These are phyloP conservation scores for Drosophila fuyamai DNA, from an alignment of 1,140 invertebrate genomes.

Conservation along the genomic window DNA sequence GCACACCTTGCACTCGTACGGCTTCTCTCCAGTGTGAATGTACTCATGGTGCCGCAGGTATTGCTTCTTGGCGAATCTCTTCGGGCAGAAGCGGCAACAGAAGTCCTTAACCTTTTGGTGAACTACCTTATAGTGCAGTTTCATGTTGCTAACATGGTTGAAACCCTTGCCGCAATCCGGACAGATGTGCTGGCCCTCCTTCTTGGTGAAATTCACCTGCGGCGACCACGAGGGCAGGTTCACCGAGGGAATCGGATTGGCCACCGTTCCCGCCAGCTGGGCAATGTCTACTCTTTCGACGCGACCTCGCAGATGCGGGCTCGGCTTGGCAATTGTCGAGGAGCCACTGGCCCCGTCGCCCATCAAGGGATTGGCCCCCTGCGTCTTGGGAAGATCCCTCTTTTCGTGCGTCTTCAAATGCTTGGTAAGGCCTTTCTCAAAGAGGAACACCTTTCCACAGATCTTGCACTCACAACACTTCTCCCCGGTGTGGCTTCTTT, in stretches of 20 bases:
- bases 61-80: constrained; percentile 80
- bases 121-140: constrained; percentile 78
- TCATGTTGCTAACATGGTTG: constrained; percentile 78
- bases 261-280: constrained; percentile 75
- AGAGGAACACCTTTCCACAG: constrained; percentile 76
- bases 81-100: constrained; percentile 79
- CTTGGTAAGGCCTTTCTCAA: constrained; percentile 72
- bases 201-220: constrained; percentile 80
- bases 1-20: constrained; percentile 75
- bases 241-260: constrained; percentile 77
- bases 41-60: constrained; percentile 83
- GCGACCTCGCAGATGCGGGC: constrained; percentile 50
- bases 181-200: constrained; percentile 79
- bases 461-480: constrained; percentile 82
- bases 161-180: constrained; percentile 79
- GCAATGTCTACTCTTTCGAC: constrained; percentile 78
- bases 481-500: constrained; percentile 85
- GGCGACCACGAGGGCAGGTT: constrained; percentile 79
- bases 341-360: constrained; percentile 31
- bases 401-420: constrained; percentile 80
- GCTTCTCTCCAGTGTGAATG: constrained; percentile 85
- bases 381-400: constrained; percentile 61
- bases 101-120: constrained; percentile 83
- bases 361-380: constrained; percentile 49
- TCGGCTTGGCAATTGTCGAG: constrained; percentile 38